These are phyloP conservation scores for Thalassarche chlororhynchos DNA, from an alignment of 2,113 vertebrate genomes.

Conservation along the genomic window DNA sequence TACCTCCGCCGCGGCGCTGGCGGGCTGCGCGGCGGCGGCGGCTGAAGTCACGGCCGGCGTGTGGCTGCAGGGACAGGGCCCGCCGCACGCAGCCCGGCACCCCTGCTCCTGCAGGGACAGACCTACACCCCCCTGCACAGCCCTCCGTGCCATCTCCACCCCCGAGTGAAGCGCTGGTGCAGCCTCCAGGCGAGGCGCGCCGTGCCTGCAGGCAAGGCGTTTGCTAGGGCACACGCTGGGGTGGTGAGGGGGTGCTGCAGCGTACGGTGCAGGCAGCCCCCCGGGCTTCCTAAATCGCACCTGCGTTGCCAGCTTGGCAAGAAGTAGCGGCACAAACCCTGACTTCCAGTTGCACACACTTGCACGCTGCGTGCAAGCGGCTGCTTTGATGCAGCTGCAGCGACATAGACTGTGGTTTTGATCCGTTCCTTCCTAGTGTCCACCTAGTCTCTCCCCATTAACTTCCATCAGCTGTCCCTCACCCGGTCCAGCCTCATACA, in stretches of 20 bases:
- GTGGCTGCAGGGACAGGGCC: background rate
- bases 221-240: too few relatives aligned
- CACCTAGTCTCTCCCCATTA: fast-evolving
- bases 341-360: fast-evolving
- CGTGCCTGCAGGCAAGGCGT: too few relatives aligned
- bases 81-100: too few relatives aligned
- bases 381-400: background rate
- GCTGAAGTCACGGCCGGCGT: background rate
- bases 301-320: background rate
- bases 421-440: fast-evolving
- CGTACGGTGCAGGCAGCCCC: background rate
- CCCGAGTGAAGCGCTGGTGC: too few relatives aligned
- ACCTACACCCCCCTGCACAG: too few relatives aligned
- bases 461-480: fast-evolving
- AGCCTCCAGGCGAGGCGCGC: too few relatives aligned
- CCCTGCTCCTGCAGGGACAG: too few relatives aligned
- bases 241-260: background rate
- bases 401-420: fast-evolving
- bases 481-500: fast-evolving
- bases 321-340: background rate
- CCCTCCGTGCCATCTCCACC: too few relatives aligned
- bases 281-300: fast-evolving
- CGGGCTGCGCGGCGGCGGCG: background rate
- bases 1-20: background rate
- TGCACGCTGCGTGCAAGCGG: fast-evolving